phyloP scores from a whole-genome alignment of 1,140 invertebrate species.

The Diorhabda sublineata region DNA sequence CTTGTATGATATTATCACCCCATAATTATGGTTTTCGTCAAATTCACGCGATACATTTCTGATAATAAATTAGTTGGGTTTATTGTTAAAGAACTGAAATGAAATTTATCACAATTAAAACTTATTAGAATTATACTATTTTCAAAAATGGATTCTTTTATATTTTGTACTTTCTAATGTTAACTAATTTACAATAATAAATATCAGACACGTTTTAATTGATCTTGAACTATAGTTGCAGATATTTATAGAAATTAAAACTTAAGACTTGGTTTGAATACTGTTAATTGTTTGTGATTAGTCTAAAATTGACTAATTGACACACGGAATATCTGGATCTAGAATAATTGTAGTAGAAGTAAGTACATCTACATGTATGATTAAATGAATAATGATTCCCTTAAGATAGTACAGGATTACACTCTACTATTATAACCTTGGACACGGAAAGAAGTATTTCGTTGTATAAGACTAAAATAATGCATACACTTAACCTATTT shows the following conservation, averaged over 20 bases:
- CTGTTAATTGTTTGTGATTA: no score
- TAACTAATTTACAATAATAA: not conserved
- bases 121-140: not conserved
- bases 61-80: conserved; percentile 6
- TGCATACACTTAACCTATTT: not conserved
- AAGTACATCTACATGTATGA: not conserved
- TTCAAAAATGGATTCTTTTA: not conserved
- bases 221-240: not conserved
- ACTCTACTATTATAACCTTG: not conserved
- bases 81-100: not conserved
- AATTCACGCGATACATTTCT: conserved; percentile 24
- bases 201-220: not conserved
- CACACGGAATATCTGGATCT: no score
- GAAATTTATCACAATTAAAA: not conserved
- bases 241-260: not conserved
- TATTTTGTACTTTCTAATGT: not conserved
- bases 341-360: no score
- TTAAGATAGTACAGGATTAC: not conserved
- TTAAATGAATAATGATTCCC: not conserved
- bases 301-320: no score
- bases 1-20: conserved; percentile 28
- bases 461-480: not conserved
- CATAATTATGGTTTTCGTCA: conserved; percentile 27
- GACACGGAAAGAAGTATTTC: not conserved
- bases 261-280: no score